phyloP scores from a whole-genome alignment of 2,797 vertebrate species.

The Stomatorhinus walkeri region DNA sequence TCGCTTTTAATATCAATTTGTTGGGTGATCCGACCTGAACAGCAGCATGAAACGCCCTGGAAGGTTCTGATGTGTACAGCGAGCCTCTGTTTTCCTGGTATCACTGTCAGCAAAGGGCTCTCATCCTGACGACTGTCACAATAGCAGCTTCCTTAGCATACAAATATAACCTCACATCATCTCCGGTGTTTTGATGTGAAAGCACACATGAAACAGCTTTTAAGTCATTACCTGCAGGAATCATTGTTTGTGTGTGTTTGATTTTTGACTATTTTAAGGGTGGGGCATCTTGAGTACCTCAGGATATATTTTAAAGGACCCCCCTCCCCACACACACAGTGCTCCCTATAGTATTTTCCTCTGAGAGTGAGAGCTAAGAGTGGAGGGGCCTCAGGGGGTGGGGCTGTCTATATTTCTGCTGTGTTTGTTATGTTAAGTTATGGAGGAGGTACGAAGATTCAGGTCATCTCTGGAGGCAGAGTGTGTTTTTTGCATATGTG shows the following conservation, averaged over 20 bases:
- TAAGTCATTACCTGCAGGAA: neutral
- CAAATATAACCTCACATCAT: neutral
- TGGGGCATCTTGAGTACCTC: neutral
- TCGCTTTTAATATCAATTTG: neutral
- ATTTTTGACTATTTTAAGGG: neutral
- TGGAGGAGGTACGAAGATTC: neutral
- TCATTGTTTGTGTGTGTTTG: neutral
- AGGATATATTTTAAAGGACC: neutral
- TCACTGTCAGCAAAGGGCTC: neutral
- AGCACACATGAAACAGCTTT: neutral
- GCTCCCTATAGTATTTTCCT: neutral
- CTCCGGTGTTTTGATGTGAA: neutral
- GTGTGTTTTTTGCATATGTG: slow-evolving; percentile 56
- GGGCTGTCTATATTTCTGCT: neutral
- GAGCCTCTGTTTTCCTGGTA: neutral
- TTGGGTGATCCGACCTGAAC: neutral
- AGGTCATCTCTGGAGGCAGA: neutral
- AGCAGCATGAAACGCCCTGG: neutral
- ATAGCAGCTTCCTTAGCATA: neutral
- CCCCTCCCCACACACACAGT: neutral
- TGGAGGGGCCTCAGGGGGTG: neutral
- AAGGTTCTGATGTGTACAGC: neutral
- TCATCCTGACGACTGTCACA: neutral
- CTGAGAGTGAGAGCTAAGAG: neutral
- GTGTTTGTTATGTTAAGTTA: neutral